Percentiles rank a stretch among this genome's conserved stretches.
These are phyloP conservation scores for Callochromis pleurospilus DNA, from an alignment of 2,113 vertebrate species.

Conservation along the genomic window DNA sequence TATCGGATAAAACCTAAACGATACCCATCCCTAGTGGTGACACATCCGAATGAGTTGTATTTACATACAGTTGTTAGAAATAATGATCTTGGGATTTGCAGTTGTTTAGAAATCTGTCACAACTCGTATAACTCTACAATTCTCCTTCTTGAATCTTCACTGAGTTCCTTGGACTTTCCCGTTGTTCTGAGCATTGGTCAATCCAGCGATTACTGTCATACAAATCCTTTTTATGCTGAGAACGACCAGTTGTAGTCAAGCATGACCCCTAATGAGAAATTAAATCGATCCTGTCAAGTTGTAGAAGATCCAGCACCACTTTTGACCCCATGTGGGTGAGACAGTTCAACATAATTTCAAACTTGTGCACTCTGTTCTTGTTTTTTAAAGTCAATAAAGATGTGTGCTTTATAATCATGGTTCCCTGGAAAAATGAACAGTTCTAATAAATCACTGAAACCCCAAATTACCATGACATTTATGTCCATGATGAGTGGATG, in stretches of 20 bases:
- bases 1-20: too few relatives aligned
- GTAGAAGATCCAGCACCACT: not conserved
- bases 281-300: not conserved
- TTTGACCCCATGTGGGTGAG: not conserved
- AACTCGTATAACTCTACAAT: rapidly evolving
- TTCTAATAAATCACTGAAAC: not conserved
- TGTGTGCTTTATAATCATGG: not conserved
- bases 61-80: not conserved
- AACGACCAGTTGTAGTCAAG: rapidly evolving
- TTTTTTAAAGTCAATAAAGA: not conserved
- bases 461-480: not conserved
- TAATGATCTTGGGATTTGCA: not conserved
- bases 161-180: not conserved
- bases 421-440: not conserved
- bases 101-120: not conserved
- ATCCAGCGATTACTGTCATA: not conserved
- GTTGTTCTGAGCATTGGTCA: rapidly evolving
- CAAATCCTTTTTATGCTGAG: not conserved
- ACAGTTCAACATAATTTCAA: not conserved
- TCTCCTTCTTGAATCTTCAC: not conserved
- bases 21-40: not conserved
- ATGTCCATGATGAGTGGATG: not conserved
- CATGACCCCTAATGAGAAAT: not conserved
- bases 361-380: not conserved
- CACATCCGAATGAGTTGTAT: not conserved